Base-by-base conservation (phyloP, 1,140 invertebrate genomes). In the Lanistes nyassanus region DNA sequence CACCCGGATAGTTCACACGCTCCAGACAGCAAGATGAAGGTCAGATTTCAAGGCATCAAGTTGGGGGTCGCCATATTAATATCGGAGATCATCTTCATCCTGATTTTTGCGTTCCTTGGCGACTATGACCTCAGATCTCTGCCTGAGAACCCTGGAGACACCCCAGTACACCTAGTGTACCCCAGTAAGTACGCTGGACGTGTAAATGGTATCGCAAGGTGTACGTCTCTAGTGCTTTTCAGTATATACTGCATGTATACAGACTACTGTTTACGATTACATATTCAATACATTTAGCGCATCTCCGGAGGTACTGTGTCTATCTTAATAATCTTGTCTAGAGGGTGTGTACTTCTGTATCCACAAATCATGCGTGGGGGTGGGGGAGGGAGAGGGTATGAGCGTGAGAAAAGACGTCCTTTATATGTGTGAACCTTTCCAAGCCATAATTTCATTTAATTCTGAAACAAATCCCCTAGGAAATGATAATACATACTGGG, bases 121-220 rank as follows among this genome's bases (percentile, higher is more conserved):
- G 78, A 83, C 39, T 83, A 83, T 72, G 78, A 80, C 31, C 78
- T 76, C 3, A 64, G 69, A 26, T 78, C 81, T 29, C n/a, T 73
- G 47, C 76, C 81, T 0, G 75, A 77, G 21, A 58, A 69, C 13
- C 67, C 36, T 29, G 73, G 31, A 19, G 23, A 39, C 6, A 31
- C 55, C 3, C 37, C 55, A 21, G 56, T 56, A 4, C 39, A 74
- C 0, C 6, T 68, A 2, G 31, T 19, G 16, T 42, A 76, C 29
- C 81, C 81, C 68, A 79, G 81, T 82, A 78, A 79, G 80, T 81
- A 9, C 1, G 34, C 5, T 9, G 6, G 16, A 47, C 21, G 9
- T 39, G 31, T n/a, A n/a, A 9, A 62, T 9, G n/a, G n/a, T n/a
- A n/a, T n/a, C n/a, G n/a, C n/a, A n/a, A n/a, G n/a, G n/a, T n/a